These are phyloP conservation scores for Himalopsyche anomala DNA, from an alignment of 2,888 invertebrate species.

Conservation along the genomic window DNA sequence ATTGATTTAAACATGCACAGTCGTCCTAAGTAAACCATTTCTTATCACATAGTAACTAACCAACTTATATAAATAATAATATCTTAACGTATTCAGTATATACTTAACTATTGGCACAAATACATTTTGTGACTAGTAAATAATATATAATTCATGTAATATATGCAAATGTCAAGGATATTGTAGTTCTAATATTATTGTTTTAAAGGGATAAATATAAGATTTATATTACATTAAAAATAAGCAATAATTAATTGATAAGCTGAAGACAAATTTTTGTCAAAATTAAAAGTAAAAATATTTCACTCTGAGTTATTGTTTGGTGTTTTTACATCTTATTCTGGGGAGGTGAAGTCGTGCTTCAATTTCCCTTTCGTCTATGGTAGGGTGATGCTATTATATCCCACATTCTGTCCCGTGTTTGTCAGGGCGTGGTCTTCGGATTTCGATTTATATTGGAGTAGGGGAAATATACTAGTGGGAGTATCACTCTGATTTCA, in stretches of 20 bases:
- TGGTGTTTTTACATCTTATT: too few species aligned
- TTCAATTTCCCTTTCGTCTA: too few species aligned
- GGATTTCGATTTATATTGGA: too few species aligned
- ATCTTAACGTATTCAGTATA: constrained; percentile 24
- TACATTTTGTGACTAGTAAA: constrained; percentile 65
- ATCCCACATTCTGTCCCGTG: too few species aligned
- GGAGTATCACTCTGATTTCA: too few species aligned
- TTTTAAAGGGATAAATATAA: constrained; percentile 7
- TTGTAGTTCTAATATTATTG: background rate
- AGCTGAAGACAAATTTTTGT: too few species aligned
- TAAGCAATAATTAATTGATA: background rate
- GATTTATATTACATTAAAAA: constrained; percentile 3
- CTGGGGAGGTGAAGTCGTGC: too few species aligned
- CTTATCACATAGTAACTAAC: constrained; percentile 14
- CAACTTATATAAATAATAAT: constrained; percentile 4
- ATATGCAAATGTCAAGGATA: constrained; percentile 41
- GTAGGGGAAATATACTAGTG: too few species aligned
- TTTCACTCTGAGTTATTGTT: too few species aligned
- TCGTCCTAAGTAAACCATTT: background rate
- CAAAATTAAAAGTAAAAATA: too few species aligned
- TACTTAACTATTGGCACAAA: constrained; percentile 65
- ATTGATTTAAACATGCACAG: background rate
- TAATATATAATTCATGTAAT: constrained; percentile 50
- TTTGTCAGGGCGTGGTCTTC: too few species aligned
- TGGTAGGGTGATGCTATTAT: too few species aligned